Evolutionary conservation across 2,888 invertebrate genomes (phyloP).

Genomic region (Alsophila aescularia): DNA sequence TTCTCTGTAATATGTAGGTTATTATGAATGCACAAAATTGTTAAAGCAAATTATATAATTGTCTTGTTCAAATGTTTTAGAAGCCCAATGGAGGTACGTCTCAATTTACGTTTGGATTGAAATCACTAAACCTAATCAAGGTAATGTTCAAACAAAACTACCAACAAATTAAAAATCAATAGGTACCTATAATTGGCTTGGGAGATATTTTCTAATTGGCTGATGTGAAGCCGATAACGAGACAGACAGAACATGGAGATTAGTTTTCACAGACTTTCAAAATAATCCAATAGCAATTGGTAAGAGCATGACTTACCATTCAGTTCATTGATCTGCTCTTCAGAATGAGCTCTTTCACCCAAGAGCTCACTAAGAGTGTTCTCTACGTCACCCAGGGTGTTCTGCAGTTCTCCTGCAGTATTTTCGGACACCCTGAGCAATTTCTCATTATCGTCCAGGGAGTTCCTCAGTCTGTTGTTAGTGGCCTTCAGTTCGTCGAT

Average conservation of each 20-base stretch:
- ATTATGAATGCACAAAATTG: too few relatives aligned
- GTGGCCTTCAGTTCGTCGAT: conserved; percentile 81
- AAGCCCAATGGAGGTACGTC: neutral
- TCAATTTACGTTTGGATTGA: neutral
- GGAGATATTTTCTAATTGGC: neutral
- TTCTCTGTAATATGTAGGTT: conserved; percentile 55
- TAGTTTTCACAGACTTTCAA: too few relatives aligned
- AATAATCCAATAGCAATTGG: too few relatives aligned
- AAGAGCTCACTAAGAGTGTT: conserved; percentile 87
- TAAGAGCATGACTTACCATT: conserved; percentile 56
- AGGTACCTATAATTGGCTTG: conserved; percentile 17
- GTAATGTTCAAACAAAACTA: too few relatives aligned
- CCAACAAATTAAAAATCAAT: conserved; percentile 10
- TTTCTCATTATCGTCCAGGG: conserved; percentile 86
- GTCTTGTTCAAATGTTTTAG: too few relatives aligned
- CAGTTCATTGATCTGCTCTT: conserved; percentile 79
- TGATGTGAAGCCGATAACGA: neutral
- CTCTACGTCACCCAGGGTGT: conserved; percentile 89
- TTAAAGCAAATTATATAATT: too few relatives aligned
- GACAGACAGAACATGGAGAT: neutral
- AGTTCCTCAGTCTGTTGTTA: conserved; percentile 87
- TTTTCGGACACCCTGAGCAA: conserved; percentile 88
- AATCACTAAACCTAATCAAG: too few relatives aligned
- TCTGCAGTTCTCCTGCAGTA: conserved; percentile 92
- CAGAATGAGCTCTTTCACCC: conserved; percentile 71